Evolutionary conservation across 2,113 vertebrate genomes (phyloP).

Genomic region (Martes martes): DNA sequence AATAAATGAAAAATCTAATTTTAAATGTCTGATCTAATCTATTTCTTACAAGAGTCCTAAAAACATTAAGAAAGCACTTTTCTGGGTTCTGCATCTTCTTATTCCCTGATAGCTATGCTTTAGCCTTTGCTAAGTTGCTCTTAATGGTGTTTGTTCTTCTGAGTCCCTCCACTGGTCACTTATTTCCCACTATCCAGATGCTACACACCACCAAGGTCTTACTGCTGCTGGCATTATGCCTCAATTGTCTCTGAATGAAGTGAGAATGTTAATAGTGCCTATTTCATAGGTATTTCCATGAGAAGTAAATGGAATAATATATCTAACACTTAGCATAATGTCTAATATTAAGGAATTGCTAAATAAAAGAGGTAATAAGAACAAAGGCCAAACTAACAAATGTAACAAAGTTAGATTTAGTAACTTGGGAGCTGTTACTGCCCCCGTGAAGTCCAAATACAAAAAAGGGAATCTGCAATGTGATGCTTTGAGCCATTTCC

Average conservation of each 20-base stretch:
- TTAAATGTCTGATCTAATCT: neutral
- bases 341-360: slow-evolving; percentile 51
- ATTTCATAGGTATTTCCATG: neutral
- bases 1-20: neutral
- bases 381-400: neutral
- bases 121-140: neutral
- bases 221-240: neutral
- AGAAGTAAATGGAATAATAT: neutral
- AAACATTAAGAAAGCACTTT: neutral
- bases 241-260: neutral
- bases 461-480: neutral
- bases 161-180: neutral
- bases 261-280: neutral
- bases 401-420: neutral
- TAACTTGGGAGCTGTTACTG: neutral
- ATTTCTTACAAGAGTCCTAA: neutral
- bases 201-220: neutral
- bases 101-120: neutral
- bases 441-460: neutral
- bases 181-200: neutral
- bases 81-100: neutral
- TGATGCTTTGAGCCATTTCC: neutral
- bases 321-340: neutral
- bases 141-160: neutral
- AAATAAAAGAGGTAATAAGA: neutral